Percentiles rank a stretch among this genome's conserved stretches.
phyloP scores from a whole-genome alignment of 2,113 vertebrate genomes.

The Clarias magur region DNA sequence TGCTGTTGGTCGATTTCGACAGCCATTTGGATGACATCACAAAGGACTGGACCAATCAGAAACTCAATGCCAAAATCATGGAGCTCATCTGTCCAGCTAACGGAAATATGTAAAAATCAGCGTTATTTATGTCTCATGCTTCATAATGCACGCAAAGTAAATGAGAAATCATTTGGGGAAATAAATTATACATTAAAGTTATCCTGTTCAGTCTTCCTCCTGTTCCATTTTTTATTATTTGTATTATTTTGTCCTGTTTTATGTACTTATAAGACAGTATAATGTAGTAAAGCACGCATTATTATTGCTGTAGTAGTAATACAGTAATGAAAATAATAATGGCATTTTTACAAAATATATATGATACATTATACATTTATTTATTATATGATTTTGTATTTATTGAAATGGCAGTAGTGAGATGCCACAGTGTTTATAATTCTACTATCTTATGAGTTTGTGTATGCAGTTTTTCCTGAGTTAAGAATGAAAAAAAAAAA shows the following conservation, averaged over 20 bases:
- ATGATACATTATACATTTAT: neutral
- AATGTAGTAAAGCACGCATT: too few species aligned
- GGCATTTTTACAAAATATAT: neutral
- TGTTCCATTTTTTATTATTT: neutral
- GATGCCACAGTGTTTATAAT: neutral
- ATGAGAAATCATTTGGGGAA: neutral
- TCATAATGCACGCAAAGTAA: neutral
- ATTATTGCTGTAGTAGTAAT: too few species aligned
- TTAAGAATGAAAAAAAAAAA: neutral
- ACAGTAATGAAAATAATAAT: neutral
- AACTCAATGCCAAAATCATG: constrained; percentile 79
- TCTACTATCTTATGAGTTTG: neutral
- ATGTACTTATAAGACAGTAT: too few species aligned
- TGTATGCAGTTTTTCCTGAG: neutral
- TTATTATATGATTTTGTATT: neutral
- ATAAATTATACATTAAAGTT: neutral
- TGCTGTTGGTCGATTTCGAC: constrained; percentile 84
- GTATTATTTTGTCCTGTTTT: neutral
- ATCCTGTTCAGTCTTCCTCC: neutral
- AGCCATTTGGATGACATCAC: constrained; percentile 88
- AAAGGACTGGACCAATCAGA: constrained; percentile 89
- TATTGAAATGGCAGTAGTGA: neutral
- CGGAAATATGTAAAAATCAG: constrained; percentile 70
- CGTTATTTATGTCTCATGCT: neutral
- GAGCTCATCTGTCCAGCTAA: constrained; percentile 78